Conservation (phyloP, 2,888 invertebrate species). For the Apotomis capreana region DNA sequence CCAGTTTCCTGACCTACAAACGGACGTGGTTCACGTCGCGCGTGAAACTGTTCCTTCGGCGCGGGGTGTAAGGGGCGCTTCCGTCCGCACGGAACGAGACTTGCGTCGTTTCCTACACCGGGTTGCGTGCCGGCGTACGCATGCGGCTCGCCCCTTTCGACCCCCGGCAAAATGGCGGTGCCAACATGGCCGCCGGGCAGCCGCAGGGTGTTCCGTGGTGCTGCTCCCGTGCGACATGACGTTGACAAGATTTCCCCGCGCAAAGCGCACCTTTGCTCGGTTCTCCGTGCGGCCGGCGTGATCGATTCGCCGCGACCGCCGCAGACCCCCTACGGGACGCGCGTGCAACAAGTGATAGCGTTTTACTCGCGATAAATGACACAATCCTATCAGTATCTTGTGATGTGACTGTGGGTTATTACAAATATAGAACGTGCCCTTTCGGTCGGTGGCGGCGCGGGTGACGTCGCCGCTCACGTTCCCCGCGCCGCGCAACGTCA, state of each 20-base stretch:
- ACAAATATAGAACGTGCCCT: slow-evolving; percentile 81
- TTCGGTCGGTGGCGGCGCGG: slow-evolving; percentile 76
- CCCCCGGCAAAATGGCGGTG: slow-evolving; percentile 82
- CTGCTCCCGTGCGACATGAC: slow-evolving; percentile 74
- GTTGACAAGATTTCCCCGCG: slow-evolving; percentile 71
- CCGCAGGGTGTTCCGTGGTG: slow-evolving; percentile 79
- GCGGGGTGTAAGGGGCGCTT: slow-evolving; percentile 60
- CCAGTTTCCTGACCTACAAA: slow-evolving; percentile 77
- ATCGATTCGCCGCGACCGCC: slow-evolving; percentile 68
- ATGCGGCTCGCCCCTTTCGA: slow-evolving; percentile 78
- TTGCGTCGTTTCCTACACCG: slow-evolving; percentile 71
- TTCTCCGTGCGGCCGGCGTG: slow-evolving; percentile 64
- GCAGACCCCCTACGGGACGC: slow-evolving; percentile 61
- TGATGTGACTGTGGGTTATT: slow-evolving; percentile 75
- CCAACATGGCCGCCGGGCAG: slow-evolving; percentile 83
- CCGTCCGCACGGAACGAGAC: slow-evolving; percentile 55
- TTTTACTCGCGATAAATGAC: slow-evolving; percentile 64
- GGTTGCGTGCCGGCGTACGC: slow-evolving; percentile 79
- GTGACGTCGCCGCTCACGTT: slow-evolving; percentile 77
- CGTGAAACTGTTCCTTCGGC: slow-evolving; percentile 63
- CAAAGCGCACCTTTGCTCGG: slow-evolving; percentile 71
- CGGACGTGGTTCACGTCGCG: slow-evolving; percentile 61
- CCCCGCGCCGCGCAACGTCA: slow-evolving; percentile 80
- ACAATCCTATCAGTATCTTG: slow-evolving; percentile 62
- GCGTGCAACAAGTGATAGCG: slow-evolving; percentile 81